Evolutionary conservation across 2,888 invertebrate species (phyloP).

Genomic region (Eurytoma adleriae): DNA sequence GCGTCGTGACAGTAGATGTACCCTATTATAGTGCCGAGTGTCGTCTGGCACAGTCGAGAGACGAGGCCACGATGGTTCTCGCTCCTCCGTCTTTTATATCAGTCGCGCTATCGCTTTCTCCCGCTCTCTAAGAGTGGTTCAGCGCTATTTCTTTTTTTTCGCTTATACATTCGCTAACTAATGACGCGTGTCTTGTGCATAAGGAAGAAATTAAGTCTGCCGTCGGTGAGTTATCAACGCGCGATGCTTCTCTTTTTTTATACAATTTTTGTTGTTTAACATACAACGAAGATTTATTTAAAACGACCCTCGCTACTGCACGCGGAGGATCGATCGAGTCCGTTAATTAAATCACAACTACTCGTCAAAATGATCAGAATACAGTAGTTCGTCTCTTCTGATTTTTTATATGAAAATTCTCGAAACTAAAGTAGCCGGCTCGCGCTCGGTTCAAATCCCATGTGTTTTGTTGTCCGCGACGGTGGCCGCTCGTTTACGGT

Average conservation of each 20-base stretch:
- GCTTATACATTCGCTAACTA: constrained; percentile 43
- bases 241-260: constrained; percentile 4
- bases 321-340: background rate
- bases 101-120: too few relatives aligned
- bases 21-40: constrained; percentile 22
- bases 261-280: constrained; percentile 18
- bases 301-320: background rate
- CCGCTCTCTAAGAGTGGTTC: constrained; percentile 1
- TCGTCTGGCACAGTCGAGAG: constrained; percentile 44
- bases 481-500: constrained; percentile 18
- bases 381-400: background rate
- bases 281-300: background rate
- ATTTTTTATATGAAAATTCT: background rate
- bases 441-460: constrained; percentile 46
- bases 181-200: constrained; percentile 29
- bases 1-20: constrained; percentile 12
- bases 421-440: constrained; percentile 8
- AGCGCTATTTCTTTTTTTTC: constrained; percentile 18
- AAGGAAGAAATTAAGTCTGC: constrained; percentile 38
- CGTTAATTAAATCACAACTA: background rate
- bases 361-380: constrained; percentile 22
- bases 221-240: constrained; percentile 6
- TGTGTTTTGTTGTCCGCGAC: background rate
- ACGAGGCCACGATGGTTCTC: too few relatives aligned
- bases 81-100: too few relatives aligned